Evolutionary conservation across 2,113 vertebrate species (phyloP), one percentile per base, ranked within the genome.

Genomic region (Emydocephalus ijimae): DNA sequence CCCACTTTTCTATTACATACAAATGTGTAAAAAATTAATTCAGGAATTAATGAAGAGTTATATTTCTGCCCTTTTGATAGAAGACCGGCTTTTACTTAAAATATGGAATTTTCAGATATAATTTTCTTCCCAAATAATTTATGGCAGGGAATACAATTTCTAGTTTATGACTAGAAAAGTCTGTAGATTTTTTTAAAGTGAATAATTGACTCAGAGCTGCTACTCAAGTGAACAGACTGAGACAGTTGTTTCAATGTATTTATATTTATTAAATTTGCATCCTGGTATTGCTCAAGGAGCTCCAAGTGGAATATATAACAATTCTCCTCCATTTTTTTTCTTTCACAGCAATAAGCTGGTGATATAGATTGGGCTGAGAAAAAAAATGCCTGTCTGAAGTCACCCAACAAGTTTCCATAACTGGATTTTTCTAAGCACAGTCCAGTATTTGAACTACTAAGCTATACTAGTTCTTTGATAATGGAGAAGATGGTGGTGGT

Each of bases 1-100:
- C 43, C 15, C 81, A 89, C 24, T 9, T 88, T 20, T 94, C 2
- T 34, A 5, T 12, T 74, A 18, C n/a, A 0, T 93, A 1, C 7
- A 90, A 94, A 61, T 12, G 1, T 54, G 39, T n/a, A 57, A 94
- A 89, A 92, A 23, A 0, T 34, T 93, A 85, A 69, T n/a, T 55
- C 24, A 4, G 91, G 89, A 93, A 69, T 0, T 92, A 23, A 0
- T n/a, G 64, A 50, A 57, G 91, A 89, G 0, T 12, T 26, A 45
- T n/a, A 43, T 54, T 34, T 59, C n/a, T 90, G 14, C 24, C 9
- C 8, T 86, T 90, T 61, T 86, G 54, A 64, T 48, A 45, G 74
- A 57, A 90, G 8, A 52, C 1, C 2, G 48, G 34, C n/a, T 59
- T 18, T 39, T 91, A 23, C 29, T 91, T 91, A 50, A 89, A 89